These are phyloP conservation scores for Ellobius talpinus DNA, from an alignment of 2,113 vertebrate genomes.

Conservation along the genomic window DNA sequence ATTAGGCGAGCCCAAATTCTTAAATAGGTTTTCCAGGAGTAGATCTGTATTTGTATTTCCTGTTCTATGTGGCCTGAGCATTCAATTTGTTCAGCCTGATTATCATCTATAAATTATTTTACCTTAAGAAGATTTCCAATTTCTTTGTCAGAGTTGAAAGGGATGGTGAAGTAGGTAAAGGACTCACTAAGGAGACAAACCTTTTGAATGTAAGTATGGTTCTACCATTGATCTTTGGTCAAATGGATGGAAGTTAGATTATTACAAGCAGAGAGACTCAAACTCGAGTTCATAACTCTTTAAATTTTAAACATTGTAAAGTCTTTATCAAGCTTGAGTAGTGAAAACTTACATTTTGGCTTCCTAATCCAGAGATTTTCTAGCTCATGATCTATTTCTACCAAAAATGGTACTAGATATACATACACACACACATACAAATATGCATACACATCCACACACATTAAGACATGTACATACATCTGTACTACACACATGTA, in stretches of 20 bases:
- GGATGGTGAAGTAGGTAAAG: background rate
- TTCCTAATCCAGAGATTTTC: background rate
- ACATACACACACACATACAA: background rate
- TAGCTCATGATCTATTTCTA: background rate
- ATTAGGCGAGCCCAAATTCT: slow-evolving; percentile 14
- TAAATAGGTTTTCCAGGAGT: background rate
- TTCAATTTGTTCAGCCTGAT: background rate
- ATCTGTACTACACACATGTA: background rate
- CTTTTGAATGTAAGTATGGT: background rate
- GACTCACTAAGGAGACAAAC: background rate
- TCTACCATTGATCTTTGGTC: background rate
- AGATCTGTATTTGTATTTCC: background rate
- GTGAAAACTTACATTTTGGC: background rate
- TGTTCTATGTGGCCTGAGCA: background rate
- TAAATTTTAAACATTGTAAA: background rate
- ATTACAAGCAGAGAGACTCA: background rate
- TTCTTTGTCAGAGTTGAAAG: background rate
- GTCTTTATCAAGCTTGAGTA: background rate
- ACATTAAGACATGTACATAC: background rate
- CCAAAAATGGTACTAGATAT: background rate
- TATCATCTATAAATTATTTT: background rate
- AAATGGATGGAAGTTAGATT: background rate
- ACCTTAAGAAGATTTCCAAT: background rate
- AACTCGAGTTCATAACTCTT: background rate
- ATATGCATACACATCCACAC: too few species aligned